Base-by-base conservation (phyloP, 2,888 invertebrate species). In the Caenorhabditis afra region DNA sequence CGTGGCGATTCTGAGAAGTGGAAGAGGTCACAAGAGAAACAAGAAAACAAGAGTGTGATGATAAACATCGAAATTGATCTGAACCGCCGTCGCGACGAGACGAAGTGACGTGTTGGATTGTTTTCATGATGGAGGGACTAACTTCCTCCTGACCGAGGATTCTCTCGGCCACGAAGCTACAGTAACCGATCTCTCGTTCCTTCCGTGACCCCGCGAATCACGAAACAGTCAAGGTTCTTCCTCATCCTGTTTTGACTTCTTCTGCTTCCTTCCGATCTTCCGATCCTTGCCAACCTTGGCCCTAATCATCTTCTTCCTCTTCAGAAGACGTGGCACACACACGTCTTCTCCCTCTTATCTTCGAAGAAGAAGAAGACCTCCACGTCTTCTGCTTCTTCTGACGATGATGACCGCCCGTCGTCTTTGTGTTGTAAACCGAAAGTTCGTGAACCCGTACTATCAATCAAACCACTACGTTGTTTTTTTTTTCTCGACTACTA, bases 401-500 rank as follows among this genome's bases (percentile, higher is more conserved):
- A 5, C 29, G 29, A 29, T 7, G 29, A 29, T 29, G 29, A 22
- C 39, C 22, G 20, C 49, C 41, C 65, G 44, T n/a, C n/a, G n/a
- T n/a, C 44, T 29, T 44, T 20, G 44, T 53, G 53, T 53, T 52
- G n/a, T 14, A 20, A 39, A 35, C 44, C 65, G 3, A 45, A 65
- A 65, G 53, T 59, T 59, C 49, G 52, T 41, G 58, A 58, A 67
- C 67, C 67, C 52, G 68, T 68, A 61, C 61, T 70, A 70, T 70
- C 70, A 70, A 70, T 70, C 70, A 70, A 62, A 57, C 39, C 35
- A 58, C n/a, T n/a, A n/a, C n/a, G n/a, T n/a, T n/a, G n/a, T n/a
- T n/a, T n/a, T n/a, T n/a, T n/a, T n/a, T n/a, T n/a, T n/a, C n/a
- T n/a, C n/a, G n/a, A n/a, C n/a, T n/a, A n/a, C 68, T 49, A 52